Percentiles rank a stretch among this genome's conserved stretches.
These are phyloP conservation scores for Xanthorhoe designata DNA, from an alignment of 2,888 invertebrate species.

Conservation along the genomic window DNA sequence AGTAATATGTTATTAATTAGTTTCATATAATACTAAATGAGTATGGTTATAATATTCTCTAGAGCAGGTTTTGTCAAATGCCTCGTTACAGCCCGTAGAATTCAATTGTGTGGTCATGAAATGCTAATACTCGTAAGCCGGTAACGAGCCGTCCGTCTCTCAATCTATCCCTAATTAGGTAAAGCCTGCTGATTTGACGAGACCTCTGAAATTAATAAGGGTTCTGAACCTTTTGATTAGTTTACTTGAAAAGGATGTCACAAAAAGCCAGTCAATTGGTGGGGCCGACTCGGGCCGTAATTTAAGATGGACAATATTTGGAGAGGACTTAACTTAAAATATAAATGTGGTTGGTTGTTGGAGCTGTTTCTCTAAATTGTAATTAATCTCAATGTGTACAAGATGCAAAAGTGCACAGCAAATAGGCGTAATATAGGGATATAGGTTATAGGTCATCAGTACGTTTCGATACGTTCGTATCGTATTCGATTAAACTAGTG, in stretches of 20 bases:
- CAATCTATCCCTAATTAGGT: slow-evolving; percentile 35
- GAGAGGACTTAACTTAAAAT: neutral
- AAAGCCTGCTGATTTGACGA: slow-evolving; percentile 34
- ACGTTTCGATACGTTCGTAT: too few species aligned
- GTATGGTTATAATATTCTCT: too few species aligned
- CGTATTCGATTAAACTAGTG: too few species aligned
- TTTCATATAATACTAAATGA: too few species aligned
- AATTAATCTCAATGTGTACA: too few species aligned
- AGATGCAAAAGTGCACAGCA: too few species aligned
- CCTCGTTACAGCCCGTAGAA: neutral
- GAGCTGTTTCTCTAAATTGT: too few species aligned
- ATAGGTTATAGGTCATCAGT: too few species aligned
- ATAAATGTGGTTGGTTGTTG: neutral
- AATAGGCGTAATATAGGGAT: too few species aligned
- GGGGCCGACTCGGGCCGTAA: neutral
- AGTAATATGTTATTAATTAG: too few species aligned
- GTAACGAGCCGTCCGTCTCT: slow-evolving; percentile 15
- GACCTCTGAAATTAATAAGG: slow-evolving; percentile 10
- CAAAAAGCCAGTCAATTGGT: neutral
- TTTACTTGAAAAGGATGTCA: slow-evolving; percentile 9
- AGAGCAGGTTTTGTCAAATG: neutral
- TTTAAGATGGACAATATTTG: neutral
- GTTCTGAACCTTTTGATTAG: slow-evolving; percentile 3
- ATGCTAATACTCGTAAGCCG: slow-evolving; percentile 21
- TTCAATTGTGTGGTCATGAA: slow-evolving; percentile 17